Conservation (phyloP, 1,140 invertebrate genomes). For the Callitettix versicolor region DNA sequence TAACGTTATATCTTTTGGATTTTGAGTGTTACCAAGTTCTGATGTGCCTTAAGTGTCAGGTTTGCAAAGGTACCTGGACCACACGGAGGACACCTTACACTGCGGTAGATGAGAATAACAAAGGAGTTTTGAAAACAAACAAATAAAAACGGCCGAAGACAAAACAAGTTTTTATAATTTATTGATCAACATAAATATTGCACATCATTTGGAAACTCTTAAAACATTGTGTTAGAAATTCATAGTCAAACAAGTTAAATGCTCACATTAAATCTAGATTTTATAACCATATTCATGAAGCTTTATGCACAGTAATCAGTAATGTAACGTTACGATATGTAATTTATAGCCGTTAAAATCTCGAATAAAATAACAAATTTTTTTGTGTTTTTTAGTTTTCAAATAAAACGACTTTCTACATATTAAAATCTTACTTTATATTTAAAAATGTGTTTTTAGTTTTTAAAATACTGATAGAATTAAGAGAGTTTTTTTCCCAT, state of each 20-base stretch:
- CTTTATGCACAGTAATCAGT: not conserved
- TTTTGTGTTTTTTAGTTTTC: no score
- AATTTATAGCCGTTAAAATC: slow-evolving; percentile 2
- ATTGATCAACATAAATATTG: slow-evolving; percentile 15
- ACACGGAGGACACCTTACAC: no score
- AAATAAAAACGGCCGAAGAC: not conserved
- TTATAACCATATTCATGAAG: slow-evolving; percentile 2
- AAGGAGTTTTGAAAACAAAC: no score
- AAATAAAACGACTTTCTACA: not conserved
- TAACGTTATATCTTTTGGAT: no score
- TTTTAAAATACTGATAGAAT: not conserved
- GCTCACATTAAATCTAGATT: not conserved
- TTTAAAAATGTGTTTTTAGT: not conserved
- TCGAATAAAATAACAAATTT: not conserved
- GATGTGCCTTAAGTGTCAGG: no score
- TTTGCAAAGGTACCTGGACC: no score
- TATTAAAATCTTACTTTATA: not conserved
- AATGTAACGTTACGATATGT: slow-evolving; percentile 11
- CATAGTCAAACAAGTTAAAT: slow-evolving; percentile 5
- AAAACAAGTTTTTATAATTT: slow-evolving; percentile 6
- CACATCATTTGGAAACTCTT: slow-evolving; percentile 5
- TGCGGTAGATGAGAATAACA: no score
- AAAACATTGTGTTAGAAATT: slow-evolving; percentile 10
- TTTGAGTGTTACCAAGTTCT: no score
- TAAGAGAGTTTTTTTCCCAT: not conserved